Evolutionary conservation across 2,113 vertebrate genomes (phyloP).

Genomic region (Orthonyx spaldingii): DNA sequence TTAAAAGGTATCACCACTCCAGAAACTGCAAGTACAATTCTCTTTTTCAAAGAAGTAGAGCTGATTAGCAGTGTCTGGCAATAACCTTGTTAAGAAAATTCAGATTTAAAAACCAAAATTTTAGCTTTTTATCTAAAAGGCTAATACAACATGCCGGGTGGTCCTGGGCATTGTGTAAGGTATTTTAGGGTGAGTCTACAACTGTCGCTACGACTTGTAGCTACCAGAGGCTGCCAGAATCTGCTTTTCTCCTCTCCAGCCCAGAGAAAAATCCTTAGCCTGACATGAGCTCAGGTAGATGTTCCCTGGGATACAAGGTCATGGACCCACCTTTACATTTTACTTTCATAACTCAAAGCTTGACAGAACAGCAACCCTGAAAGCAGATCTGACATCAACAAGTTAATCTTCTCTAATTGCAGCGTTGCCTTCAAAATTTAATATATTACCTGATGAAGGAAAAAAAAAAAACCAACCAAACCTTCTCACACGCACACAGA

Average conservation of each 20-base stretch:
- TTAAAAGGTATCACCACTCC: neutral
- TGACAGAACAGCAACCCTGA: slow-evolving; percentile 13
- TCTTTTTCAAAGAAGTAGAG: neutral
- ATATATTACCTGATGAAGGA: neutral
- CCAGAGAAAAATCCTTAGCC: neutral
- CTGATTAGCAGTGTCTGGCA: neutral
- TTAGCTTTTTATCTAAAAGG: neutral
- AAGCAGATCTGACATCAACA: neutral
- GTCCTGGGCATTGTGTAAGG: neutral
- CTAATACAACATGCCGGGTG: neutral
- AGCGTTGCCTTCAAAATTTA: slow-evolving; percentile 3
- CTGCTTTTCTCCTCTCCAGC: neutral
- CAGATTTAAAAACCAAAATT: neutral
- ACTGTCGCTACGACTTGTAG: neutral
- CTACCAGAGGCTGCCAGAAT: neutral
- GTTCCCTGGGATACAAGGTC: neutral
- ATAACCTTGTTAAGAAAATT: neutral
- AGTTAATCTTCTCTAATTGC: slow-evolving; percentile 41
- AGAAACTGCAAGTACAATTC: neutral
- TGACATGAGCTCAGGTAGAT: neutral
- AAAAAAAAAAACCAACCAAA: neutral
- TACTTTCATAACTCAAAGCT: slow-evolving; percentile 14
- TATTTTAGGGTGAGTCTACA: neutral
- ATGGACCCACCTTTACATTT: neutral
- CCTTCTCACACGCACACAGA: neutral